Evolutionary conservation across 2,797 vertebrate species (phyloP), one percentile per base, ranked within the genome.

Genomic region (Sebastes vulpes): DNA sequence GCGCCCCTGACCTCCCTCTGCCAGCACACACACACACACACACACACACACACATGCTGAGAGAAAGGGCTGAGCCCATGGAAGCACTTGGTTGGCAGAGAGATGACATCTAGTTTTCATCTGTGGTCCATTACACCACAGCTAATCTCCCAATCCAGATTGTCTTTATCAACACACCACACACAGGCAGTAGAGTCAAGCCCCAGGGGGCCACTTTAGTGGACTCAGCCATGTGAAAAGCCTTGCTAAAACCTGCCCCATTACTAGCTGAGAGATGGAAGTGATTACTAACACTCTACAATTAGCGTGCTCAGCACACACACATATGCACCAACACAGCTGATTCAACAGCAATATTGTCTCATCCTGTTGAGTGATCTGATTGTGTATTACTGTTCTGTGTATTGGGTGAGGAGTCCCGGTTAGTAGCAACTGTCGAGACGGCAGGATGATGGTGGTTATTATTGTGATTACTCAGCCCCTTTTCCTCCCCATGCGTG

Each of bases 391-490:
- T 75, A 69, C 77, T 58, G 60, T 46, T 5, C 42, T 53, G 64
- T 46, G 42, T 46, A 85, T 82, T 68, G 73, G 63, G 28, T 65
- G 77, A 87, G 67, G 58, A 86, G n/a, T 78, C 68, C 84, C 56
- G 1, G 54, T 72, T 85, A 59, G 79, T 50, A 76, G 86, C 81
- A 75, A 86, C 85, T 87, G 90, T 90, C 77, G 86, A 94, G 93
- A 93, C 90, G 38, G 81, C 85, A 87, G 84, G 89, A 90, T 90
- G 87, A 90, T 86, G 85, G 69, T 64, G 73, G 74, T 90, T 89
- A 77, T 93, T 90, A 88, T 90, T 94, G 84, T 92, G 88, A 92
- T 95, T 95, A 94, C 83, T 95, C 94, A 95, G 93, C 86, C 87
- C 23, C 77, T 91, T 94, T 91, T 83, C 82, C 89, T 90, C 81